Base-by-base conservation (phyloP, 2,888 invertebrate genomes). In the Netelia fuscicornis region DNA sequence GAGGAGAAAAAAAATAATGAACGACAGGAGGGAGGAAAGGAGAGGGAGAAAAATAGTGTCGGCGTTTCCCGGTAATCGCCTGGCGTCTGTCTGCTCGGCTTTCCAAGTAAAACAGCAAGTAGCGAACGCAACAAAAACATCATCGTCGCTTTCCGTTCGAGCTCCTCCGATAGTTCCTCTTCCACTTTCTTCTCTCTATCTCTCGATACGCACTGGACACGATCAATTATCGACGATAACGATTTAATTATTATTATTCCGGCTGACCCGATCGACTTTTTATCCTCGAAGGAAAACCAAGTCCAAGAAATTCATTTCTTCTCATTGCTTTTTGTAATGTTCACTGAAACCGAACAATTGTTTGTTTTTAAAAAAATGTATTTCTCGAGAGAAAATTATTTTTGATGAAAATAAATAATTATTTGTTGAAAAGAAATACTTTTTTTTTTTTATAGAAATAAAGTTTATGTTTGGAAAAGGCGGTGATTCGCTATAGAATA, bases 211-310 rank as follows among this genome's bases (percentile, higher is more conserved):
- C 75, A 44, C 13, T 56, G 56, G 30, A 42, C 78, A 52, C 78
- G 52, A n/a, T 79, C 78, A 79, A 75, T 83, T 71, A 89, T 88
- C 85, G 62, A 85, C 75, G 77, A 83, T 88, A 74, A 86, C n/a
- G 70, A n/a, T 74, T 83, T 37, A 37, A 37, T 17, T 6, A 54
- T 54, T 2, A 52, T 52, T 13, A 54, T 84, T 79, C 52, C 72
- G 23, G 17, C 37, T 74, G 54, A 23, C 6, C 6, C 37, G 37
- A 37, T 37, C 37, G 37, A 37, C 58, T 54, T 74, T 62, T 74
- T 44, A 23, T 72, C 44, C 48, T 37, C 37, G 6, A 37, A 37
- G 2, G 10, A 48, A 48, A 48, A 48, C 1, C 48, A 48, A 11
- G 2, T 48, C 48, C 13, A 48, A 10, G 13, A 48, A 48, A 48